These are phyloP conservation scores for Dasysyrphus tricinctus DNA, from an alignment of 2,888 invertebrate genomes.

Conservation along the genomic window DNA sequence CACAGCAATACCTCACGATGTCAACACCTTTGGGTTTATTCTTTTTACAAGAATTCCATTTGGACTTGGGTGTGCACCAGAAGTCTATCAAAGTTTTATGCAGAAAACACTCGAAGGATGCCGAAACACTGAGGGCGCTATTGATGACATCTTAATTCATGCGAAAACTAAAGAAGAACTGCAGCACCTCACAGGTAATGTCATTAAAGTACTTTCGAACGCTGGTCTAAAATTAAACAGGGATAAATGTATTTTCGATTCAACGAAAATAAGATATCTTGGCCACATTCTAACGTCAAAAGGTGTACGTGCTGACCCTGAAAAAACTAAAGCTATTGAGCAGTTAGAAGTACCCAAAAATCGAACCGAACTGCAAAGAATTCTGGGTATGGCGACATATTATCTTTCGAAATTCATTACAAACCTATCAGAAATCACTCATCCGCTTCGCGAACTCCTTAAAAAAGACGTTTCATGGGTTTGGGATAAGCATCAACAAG, in stretches of 20 bases:
- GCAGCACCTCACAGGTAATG: conserved; percentile 65
- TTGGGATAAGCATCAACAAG: conserved; percentile 54
- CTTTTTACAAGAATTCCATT: conserved; percentile 68
- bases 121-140: conserved; percentile 73
- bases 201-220: conserved; percentile 62
- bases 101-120: conserved; percentile 63
- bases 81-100: conserved; percentile 77
- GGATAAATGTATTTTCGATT: conserved; percentile 76
- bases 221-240: conserved; percentile 77
- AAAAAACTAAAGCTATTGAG: conserved; percentile 77
- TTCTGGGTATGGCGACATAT: conserved; percentile 60
- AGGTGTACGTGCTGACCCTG: conserved; percentile 73
- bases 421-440: conserved; percentile 59
- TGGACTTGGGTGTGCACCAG: conserved; percentile 75
- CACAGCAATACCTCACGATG: conserved; percentile 69
- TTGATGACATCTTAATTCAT: conserved; percentile 77
- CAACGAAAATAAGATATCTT: conserved; percentile 52
- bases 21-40: conserved; percentile 75
- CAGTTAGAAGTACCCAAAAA: conserved; percentile 73
- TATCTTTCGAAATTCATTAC: conserved; percentile 39
- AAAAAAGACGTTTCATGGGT: conserved; percentile 51
- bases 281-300: conserved; percentile 28
- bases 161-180: conserved; percentile 74
- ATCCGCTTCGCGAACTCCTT: conserved; percentile 47
- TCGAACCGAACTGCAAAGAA: conserved; percentile 58